phyloP scores from a whole-genome alignment of 2,888 invertebrate genomes.

The Drosophila atripex region DNA sequence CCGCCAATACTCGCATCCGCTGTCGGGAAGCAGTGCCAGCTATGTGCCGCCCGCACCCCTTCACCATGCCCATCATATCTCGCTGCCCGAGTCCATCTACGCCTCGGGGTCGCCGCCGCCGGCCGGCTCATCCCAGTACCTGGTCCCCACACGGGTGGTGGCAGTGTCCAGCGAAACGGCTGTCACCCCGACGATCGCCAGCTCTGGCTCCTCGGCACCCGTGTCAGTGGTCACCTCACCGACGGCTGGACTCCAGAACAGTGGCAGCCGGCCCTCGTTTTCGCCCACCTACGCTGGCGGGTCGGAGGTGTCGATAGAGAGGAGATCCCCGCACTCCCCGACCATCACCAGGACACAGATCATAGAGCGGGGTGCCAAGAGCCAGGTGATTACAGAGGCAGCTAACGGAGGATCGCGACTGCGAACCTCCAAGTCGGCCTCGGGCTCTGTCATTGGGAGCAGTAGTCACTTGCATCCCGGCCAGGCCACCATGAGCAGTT shows the following conservation, averaged over 20 bases:
- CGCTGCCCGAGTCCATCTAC: constrained; percentile 82
- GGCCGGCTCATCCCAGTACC: constrained; percentile 80
- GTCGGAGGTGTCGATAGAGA: constrained; percentile 60
- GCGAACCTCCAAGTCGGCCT: constrained; percentile 76
- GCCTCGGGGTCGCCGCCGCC: constrained; percentile 81
- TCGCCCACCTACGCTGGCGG: constrained; percentile 74
- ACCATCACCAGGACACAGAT: constrained; percentile 27
- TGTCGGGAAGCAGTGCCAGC: constrained; percentile 69
- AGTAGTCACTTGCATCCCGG: constrained; percentile 64
- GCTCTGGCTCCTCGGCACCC: constrained; percentile 41
- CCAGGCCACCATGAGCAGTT: constrained; percentile 75
- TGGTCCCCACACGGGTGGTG: constrained; percentile 74
- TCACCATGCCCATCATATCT: constrained; percentile 82
- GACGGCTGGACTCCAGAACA: constrained; percentile 57
- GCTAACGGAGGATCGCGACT: constrained; percentile 66
- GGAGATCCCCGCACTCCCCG: constrained; percentile 63
- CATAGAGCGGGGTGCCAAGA: constrained; percentile 25
- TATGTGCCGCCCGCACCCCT: constrained; percentile 64
- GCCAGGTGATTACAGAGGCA: constrained; percentile 43
- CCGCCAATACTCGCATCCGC: constrained; percentile 85
- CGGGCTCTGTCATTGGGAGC: constrained; percentile 57
- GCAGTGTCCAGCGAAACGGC: constrained; percentile 68
- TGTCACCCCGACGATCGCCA: constrained; percentile 58
- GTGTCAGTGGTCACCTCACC: constrained; percentile 63
- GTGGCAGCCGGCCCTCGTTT: constrained; percentile 60